A percentile compares a stretch with the other conserved stretches of the same genome.
These are phyloP conservation scores for Pomacea maculata DNA, from an alignment of 1,140 invertebrate genomes.

Conservation along the genomic window DNA sequence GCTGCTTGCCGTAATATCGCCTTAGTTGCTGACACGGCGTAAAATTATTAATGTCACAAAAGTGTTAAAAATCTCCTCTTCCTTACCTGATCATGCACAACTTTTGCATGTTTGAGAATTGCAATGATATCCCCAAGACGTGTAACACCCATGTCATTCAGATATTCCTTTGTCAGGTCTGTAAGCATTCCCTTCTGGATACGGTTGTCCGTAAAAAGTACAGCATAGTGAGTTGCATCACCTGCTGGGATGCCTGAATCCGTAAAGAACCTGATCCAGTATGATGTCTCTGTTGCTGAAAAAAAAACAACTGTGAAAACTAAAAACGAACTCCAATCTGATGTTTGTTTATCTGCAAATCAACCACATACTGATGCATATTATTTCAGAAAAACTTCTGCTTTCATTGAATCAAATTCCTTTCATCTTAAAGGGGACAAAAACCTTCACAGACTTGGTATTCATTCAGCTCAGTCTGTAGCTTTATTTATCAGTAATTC, in stretches of 20 bases:
- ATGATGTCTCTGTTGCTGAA: constrained; percentile 49
- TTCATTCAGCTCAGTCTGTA: too few relatives aligned
- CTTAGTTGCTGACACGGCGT: too few relatives aligned
- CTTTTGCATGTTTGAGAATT: constrained; percentile 83
- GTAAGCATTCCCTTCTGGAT: constrained; percentile 83
- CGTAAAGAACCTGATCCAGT: constrained; percentile 76
- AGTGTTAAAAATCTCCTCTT: too few relatives aligned
- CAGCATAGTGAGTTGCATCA: constrained; percentile 80
- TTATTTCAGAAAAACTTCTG: too few relatives aligned
- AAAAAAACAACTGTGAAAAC: constrained; percentile 5
- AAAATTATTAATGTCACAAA: too few relatives aligned
- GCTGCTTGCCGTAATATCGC: too few relatives aligned
- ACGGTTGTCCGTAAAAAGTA: constrained; percentile 83
- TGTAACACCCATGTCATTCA: constrained; percentile 84
- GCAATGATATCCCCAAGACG: constrained; percentile 86
- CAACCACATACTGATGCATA: too few relatives aligned
- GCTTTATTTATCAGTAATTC: too few relatives aligned
- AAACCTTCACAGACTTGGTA: too few relatives aligned
- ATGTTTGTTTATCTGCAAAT: too few relatives aligned
- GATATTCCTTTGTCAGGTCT: constrained; percentile 83
- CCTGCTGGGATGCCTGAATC: constrained; percentile 79
- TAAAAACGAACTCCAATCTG: neutral
- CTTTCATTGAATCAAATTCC: too few relatives aligned
- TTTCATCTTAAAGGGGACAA: too few relatives aligned
- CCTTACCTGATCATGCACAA: constrained; percentile 73